Percentiles rank a stretch among this genome's conserved stretches.
Conservation (phyloP, 2,888 invertebrate genomes). For the Apamea monoglypha region DNA sequence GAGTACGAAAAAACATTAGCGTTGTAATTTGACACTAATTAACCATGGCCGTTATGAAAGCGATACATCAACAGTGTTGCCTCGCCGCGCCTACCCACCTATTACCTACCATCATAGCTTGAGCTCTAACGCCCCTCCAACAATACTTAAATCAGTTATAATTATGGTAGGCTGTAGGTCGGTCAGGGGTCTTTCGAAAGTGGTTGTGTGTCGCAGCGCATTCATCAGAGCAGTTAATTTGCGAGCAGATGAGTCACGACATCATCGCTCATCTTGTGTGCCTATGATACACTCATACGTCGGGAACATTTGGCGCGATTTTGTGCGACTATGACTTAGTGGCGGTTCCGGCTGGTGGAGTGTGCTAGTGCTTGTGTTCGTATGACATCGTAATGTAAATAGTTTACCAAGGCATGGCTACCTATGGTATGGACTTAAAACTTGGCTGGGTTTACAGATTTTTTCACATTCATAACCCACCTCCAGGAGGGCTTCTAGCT, state of each 20-base stretch:
- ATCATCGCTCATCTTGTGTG: slow-evolving; percentile 87
- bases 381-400: slow-evolving; percentile 20
- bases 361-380: slow-evolving; percentile 2
- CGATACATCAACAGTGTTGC: slow-evolving; percentile 85
- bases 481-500: not conserved
- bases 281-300: slow-evolving; percentile 78
- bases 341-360: slow-evolving; percentile 18
- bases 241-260: slow-evolving; percentile 87
- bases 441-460: not conserved
- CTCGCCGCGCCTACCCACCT: slow-evolving; percentile 81
- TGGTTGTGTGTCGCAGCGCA: slow-evolving; percentile 80
- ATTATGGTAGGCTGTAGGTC: slow-evolving; percentile 50
- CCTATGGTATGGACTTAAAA: not conserved
- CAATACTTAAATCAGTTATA: slow-evolving; percentile 56
- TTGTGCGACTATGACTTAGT: slow-evolving; percentile 55
- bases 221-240: slow-evolving; percentile 89
- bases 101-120: slow-evolving; percentile 71
- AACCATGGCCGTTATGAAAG: slow-evolving; percentile 85
- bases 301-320: slow-evolving; percentile 79
- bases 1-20: slow-evolving; percentile 81
- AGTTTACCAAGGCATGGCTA: not conserved
- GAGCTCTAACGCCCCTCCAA: slow-evolving; percentile 67
- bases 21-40: slow-evolving; percentile 87
- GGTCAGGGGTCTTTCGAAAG: slow-evolving; percentile 68
- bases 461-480: not conserved